These are phyloP conservation scores for Eumerus sabulonum DNA, from an alignment of 2,888 invertebrate genomes.

Conservation along the genomic window DNA sequence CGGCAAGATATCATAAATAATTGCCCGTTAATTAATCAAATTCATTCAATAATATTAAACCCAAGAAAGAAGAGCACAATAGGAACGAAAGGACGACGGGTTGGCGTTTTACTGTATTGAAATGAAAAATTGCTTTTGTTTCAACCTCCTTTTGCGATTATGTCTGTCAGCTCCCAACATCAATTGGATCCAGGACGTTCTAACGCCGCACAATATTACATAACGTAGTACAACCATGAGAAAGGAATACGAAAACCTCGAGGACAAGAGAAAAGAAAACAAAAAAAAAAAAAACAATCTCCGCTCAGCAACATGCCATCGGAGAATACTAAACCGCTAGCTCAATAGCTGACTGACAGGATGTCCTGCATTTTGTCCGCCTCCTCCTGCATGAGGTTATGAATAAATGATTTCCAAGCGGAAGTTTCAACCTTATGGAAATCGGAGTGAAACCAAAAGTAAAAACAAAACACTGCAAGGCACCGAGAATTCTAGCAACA, in stretches of 20 bases:
- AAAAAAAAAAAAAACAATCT: not conserved
- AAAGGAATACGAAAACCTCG: slow-evolving; percentile 9
- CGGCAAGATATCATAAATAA: slow-evolving; percentile 54
- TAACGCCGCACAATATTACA: slow-evolving; percentile 19
- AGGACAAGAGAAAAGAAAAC: not conserved
- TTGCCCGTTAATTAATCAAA: slow-evolving; percentile 62
- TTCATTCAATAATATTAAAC: slow-evolving; percentile 22
- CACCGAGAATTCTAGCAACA: slow-evolving; percentile 23
- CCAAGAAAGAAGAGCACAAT: not conserved
- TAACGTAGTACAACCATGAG: slow-evolving; percentile 16
- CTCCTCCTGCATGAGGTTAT: slow-evolving; percentile 35
- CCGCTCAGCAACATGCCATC: slow-evolving; percentile 1
- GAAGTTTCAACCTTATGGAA: slow-evolving; percentile 43
- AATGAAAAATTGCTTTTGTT: slow-evolving; percentile 64
- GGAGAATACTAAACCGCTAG: slow-evolving; percentile 26
- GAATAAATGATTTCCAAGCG: slow-evolving; percentile 56
- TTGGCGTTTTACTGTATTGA: slow-evolving; percentile 31
- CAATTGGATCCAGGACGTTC: not conserved
- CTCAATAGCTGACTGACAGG: slow-evolving; percentile 21
- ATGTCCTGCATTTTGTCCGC: slow-evolving; percentile 46
- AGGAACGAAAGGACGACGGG: slow-evolving; percentile 33
- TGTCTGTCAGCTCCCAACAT: not conserved
- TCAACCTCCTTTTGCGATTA: slow-evolving; percentile 14
- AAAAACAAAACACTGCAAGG: not conserved
- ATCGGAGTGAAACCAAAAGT: slow-evolving; percentile 1